Percentiles rank a stretch among this genome's conserved stretches.
phyloP scores from a whole-genome alignment of 2,113 vertebrate species.

The Mustela lutreola region DNA sequence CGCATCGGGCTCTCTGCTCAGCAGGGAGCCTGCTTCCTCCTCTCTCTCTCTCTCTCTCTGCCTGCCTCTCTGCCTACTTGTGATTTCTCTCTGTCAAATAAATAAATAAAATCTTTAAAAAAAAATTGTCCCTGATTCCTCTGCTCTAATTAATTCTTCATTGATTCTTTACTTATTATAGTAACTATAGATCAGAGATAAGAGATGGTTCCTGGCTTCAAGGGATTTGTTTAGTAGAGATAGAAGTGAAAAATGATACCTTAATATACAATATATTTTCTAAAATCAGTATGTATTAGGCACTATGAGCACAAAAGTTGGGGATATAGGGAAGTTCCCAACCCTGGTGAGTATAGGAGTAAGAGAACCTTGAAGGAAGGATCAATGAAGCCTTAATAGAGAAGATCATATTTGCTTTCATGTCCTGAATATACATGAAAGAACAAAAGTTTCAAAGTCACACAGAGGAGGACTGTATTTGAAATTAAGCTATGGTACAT shows the following conservation, averaged over 20 bases:
- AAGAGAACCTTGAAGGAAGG: neutral
- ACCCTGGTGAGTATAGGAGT: neutral
- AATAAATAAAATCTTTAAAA: no score
- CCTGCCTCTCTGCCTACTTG: no score
- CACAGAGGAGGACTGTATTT: neutral
- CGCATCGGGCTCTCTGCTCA: no score
- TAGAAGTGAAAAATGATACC: neutral
- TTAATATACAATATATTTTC: neutral
- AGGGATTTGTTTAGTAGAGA: neutral
- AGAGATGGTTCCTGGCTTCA: neutral
- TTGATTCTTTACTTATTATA: neutral
- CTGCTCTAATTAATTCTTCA: neutral
- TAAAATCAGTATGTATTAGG: neutral
- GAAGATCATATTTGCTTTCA: neutral
- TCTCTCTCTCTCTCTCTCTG: no score
- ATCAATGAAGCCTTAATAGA: neutral
- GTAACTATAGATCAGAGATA: neutral
- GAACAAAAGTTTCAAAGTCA: neutral
- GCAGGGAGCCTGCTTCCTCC: no score
- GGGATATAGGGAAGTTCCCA: rapidly evolving
- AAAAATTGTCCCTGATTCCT: neutral
- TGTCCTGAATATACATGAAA: neutral
- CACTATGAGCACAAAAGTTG: neutral
- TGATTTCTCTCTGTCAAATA: no score
- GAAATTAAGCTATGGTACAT: neutral